Evolutionary conservation across 1,140 invertebrate species (phyloP), one percentile per base, ranked within the genome.

Genomic region (Oscheius sp.): DNA sequence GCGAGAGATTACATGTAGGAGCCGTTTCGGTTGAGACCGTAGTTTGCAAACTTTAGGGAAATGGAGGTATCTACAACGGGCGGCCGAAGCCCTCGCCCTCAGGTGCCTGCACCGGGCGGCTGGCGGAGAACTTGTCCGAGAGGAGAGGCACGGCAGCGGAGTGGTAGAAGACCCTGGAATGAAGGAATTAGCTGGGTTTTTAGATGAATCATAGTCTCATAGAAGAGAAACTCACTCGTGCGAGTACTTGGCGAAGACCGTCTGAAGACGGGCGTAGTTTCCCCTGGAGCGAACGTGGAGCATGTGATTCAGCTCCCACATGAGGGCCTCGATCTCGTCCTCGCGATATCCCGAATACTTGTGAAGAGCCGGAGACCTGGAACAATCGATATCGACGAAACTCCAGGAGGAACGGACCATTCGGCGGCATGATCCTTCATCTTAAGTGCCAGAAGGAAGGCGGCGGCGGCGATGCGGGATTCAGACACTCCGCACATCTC

Each of bases 221-320:
- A 59, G 15, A 13, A 31, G 20, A 52, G 2, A 35, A 29, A 88
- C 89, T 88, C 87, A 91, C 90, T 91, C 91, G 85, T 98, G 94
- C 34, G 92, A 94, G 85, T 98, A 98, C 87, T 98, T 98, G 82
- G 91, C 92, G 59, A 90, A 87, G 74, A 97, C 91, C 46, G 93
- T 95, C 83, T 90, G 90, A 55, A 94, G 87, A 68, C 90, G 88
- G 55, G 90, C 88, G 80, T 90, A 90, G 20, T 49, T 46, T 3
- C 28, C 42, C 1, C 15, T 89, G 89, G 77, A 90, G 90, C 74
- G 89, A 89, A 79, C 90, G 89, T 1, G 70, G 66, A 96, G 86
- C 65, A 90, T 89, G 38, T 89, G 87, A 85, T 96, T 95, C 34
- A 96, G 87, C 36, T 88, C 81, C 29, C 89, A 80, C 28, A 90